phyloP scores from a whole-genome alignment of 1,140 invertebrate species.

The Drosophila lowei region DNA sequence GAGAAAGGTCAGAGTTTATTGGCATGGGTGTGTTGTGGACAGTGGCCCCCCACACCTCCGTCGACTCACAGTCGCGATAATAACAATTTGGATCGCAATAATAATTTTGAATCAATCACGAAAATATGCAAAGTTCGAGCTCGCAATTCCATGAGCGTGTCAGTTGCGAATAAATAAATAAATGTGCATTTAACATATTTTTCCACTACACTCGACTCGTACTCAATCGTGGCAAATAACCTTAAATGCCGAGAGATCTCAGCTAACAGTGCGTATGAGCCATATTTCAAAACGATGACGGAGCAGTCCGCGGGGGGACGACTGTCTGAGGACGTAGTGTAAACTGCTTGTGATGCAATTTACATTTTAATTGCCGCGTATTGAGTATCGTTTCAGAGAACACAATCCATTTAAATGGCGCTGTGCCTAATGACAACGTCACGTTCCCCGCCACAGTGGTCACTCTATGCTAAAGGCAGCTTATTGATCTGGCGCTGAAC shows the following conservation, averaged over 20 bases:
- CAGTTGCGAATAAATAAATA: slow-evolving; percentile 44
- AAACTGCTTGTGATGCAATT: slow-evolving; percentile 73
- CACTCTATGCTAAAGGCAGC: slow-evolving; percentile 16
- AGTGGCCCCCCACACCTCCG: slow-evolving; percentile 6
- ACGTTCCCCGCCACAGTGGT: slow-evolving; percentile 52
- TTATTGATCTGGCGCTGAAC: slow-evolving; percentile 15
- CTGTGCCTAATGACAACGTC: slow-evolving; percentile 71
- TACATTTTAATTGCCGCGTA: slow-evolving; percentile 78
- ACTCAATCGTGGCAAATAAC: slow-evolving; percentile 42
- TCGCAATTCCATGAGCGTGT: slow-evolving; percentile 47
- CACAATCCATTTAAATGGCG: slow-evolving; percentile 64
- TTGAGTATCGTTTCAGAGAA: slow-evolving; percentile 39
- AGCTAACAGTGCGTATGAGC: slow-evolving; percentile 68
- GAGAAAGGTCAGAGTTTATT: slow-evolving; percentile 39
- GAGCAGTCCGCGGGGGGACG: slow-evolving; percentile 15
- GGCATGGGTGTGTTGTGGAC: slow-evolving; percentile 42
- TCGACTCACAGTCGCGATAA: slow-evolving; percentile 21
- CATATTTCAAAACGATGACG: slow-evolving; percentile 63
- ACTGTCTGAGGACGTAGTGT: slow-evolving; percentile 40
- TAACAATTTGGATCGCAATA: slow-evolving; percentile 38
- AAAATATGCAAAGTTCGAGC: slow-evolving; percentile 53
- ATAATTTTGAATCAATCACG: slow-evolving; percentile 64
- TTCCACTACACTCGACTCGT: slow-evolving; percentile 9
- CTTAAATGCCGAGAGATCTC: slow-evolving; percentile 33
- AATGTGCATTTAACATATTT: slow-evolving; percentile 39